Conservation (phyloP, 2,888 invertebrate species). For the Hirudinaria manillensis region DNA sequence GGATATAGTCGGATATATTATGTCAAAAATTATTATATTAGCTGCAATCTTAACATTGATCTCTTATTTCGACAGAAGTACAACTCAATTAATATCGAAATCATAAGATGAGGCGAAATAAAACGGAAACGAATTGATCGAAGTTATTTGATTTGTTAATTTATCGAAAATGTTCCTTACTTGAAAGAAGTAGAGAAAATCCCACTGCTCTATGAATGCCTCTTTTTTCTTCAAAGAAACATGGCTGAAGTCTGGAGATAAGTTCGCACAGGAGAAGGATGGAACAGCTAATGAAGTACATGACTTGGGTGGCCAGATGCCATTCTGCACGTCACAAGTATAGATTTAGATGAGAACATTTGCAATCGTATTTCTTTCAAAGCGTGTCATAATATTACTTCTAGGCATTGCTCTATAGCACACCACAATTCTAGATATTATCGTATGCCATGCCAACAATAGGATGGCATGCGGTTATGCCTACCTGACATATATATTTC, state of each 20-base stretch:
- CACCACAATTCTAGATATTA: background rate
- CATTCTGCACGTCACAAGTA: slow-evolving; percentile 9
- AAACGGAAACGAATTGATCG: background rate
- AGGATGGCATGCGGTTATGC: no score
- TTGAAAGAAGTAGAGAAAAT: slow-evolving; percentile 9
- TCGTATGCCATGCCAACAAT: no score
- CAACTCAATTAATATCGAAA: background rate
- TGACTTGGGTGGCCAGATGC: slow-evolving; percentile 27
- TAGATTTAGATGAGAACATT: background rate
- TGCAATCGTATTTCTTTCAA: background rate
- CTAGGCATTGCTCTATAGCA: background rate
- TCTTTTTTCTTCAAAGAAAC: slow-evolving; percentile 20
- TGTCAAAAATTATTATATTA: no score
- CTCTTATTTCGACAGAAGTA: background rate
- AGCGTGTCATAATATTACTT: background rate
- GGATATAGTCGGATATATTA: no score
- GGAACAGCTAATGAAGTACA: slow-evolving; percentile 26
- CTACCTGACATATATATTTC: no score
- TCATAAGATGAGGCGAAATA: no score
- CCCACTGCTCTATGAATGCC: slow-evolving; percentile 6
- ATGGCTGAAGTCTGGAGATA: slow-evolving; percentile 14
- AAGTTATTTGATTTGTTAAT: no score
- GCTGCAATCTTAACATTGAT: no score
- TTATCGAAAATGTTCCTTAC: slow-evolving; percentile 15
- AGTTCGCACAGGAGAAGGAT: slow-evolving; percentile 26